Evolutionary conservation across 2,888 invertebrate genomes (phyloP).

Genomic region (Diloba caeruleocephala): DNA sequence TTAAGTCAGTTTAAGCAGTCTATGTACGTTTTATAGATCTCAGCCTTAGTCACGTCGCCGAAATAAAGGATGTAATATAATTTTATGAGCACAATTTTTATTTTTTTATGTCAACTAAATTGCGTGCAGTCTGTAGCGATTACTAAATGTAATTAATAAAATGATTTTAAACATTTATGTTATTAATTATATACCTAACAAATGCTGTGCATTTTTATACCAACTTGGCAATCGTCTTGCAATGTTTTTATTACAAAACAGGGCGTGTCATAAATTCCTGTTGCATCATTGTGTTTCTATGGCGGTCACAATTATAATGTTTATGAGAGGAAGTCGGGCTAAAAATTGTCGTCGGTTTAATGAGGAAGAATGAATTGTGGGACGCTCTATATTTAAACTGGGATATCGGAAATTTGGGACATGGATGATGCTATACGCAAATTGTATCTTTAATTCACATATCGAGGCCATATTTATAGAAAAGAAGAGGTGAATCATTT

Average conservation of each 20-base stretch:
- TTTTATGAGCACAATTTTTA: neutral
- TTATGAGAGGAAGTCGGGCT: slow-evolving; percentile 79
- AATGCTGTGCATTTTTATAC: slow-evolving; percentile 32
- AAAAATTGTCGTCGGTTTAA: slow-evolving; percentile 80
- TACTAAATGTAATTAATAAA: neutral
- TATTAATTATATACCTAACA: slow-evolving; percentile 20
- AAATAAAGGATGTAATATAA: slow-evolving; percentile 11
- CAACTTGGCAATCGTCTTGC: slow-evolving; percentile 39
- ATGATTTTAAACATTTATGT: slow-evolving; percentile 8
- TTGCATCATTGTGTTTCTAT: slow-evolving; percentile 64
- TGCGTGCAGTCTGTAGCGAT: neutral
- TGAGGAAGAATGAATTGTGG: slow-evolving; percentile 86
- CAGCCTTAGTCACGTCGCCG: neutral
- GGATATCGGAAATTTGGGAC: slow-evolving; percentile 64
- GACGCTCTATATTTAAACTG: slow-evolving; percentile 68
- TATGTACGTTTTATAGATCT: too few species aligned
- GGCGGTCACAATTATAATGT: slow-evolving; percentile 71
- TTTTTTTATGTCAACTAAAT: neutral
- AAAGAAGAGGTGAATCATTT: slow-evolving; percentile 39
- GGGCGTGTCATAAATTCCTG: slow-evolving; percentile 54
- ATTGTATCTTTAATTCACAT: slow-evolving; percentile 38
- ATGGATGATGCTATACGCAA: slow-evolving; percentile 39
- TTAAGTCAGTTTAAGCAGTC: too few species aligned
- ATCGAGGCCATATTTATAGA: slow-evolving; percentile 36
- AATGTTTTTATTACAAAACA: slow-evolving; percentile 43